These are phyloP conservation scores for Branchellion lobata DNA, from an alignment of 2,888 invertebrate species.

Conservation along the genomic window DNA sequence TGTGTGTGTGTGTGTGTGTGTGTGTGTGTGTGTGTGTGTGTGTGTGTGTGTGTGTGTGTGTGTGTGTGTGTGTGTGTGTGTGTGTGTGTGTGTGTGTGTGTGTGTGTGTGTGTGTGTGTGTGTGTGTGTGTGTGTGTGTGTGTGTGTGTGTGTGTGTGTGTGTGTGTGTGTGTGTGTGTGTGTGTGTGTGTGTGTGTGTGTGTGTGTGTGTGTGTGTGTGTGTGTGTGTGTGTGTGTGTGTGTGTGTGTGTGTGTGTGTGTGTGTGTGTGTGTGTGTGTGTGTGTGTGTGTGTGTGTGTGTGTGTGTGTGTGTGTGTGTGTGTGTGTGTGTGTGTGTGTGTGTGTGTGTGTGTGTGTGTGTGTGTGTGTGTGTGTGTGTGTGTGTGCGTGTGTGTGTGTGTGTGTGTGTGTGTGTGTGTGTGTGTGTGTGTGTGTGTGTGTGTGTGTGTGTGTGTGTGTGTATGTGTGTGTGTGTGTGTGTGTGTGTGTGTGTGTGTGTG, in stretches of 20 bases:
- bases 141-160: neutral
- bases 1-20: neutral
- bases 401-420: slow-evolving; percentile 3
- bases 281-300: neutral
- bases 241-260: slow-evolving; percentile 10
- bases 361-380: slow-evolving; percentile 12
- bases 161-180: neutral
- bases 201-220: slow-evolving; percentile 20
- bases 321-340: neutral
- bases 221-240: slow-evolving; percentile 7
- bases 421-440: slow-evolving; percentile 13
- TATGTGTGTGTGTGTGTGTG: neutral
- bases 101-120: slow-evolving; percentile 5
- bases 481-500: neutral
- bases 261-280: slow-evolving; percentile 6
- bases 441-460: slow-evolving; percentile 10
- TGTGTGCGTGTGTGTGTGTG: slow-evolving; percentile 13
- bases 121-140: no score
- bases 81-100: slow-evolving; percentile 12
- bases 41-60: slow-evolving; percentile 11
- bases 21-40: slow-evolving; percentile 15
- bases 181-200: slow-evolving; percentile 2
- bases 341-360: neutral
- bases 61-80: slow-evolving; percentile 7
- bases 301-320: no score